Base-by-base conservation (phyloP, 2,113 vertebrate species). In the Cromileptes altivelis region DNA sequence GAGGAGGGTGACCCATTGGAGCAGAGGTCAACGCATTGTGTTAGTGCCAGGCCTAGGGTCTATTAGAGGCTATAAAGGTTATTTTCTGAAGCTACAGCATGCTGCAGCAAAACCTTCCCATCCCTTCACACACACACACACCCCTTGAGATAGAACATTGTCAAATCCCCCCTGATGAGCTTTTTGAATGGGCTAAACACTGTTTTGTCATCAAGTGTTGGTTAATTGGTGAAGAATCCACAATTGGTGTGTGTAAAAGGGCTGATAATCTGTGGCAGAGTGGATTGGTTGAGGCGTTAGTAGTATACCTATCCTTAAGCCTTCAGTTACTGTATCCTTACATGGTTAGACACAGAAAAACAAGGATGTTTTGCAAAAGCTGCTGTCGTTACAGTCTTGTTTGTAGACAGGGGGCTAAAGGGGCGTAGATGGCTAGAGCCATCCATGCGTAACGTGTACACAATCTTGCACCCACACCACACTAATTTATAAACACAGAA, bases 11-110 rank as follows among this genome's bases (percentile, higher is more conserved):
- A 97, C 94, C 95, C 90, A 52, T 94, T 91, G 94, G 96, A 95
- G 95, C 96, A 97, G 91, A 96, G 97, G 96, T 96, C 97, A 93
- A 70, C 73, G 93, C 94, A 97, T 97, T 98, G 96, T 95, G 91
- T 88, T 96, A 84, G 84, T 85, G 82, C 92, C 92, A 27, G 57
- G 93, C 90, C 88, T 90, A 91, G 93, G 95, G 90, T 93, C 76
- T 88, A 95, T 96, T 95, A 95, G 94, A 95, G 94, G 95, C 95
- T 86, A 93, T 96, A 96, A 96, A 94, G 91, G 92, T 94, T 96
- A 96, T 96, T 97, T 96, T 95, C 95, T 91, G 83, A 94, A 93
- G 85, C 67, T 90, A 87, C 92, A 89, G 94, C 78, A 91, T 80
- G 74, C 93, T 94, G 95, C 92, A 94, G 84, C 91, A 86, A 82